A percentile compares a stretch with the other conserved stretches of the same genome.
Evolutionary conservation across 1,140 invertebrate genomes (phyloP).

Genomic region (Steinernema feltiae): DNA sequence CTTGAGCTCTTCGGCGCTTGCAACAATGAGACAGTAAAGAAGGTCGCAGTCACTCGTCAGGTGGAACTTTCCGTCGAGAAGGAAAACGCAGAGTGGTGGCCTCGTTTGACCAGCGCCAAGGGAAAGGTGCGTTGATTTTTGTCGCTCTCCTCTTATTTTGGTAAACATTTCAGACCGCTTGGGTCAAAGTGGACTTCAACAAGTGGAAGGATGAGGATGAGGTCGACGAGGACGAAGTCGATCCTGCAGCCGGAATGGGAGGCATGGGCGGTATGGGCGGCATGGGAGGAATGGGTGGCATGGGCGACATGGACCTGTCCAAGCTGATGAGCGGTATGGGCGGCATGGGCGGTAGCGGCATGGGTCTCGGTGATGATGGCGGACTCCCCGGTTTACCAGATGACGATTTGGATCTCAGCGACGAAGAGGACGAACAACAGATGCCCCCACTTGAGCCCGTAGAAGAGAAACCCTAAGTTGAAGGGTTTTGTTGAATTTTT

Average conservation of each 20-base stretch:
- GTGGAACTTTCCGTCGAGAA: constrained; percentile 46
- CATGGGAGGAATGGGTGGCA: not conserved
- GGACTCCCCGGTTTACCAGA: not conserved
- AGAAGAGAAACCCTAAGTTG: not conserved
- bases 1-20: constrained; percentile 39
- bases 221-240: not conserved
- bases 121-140: constrained; percentile 30
- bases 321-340: not conserved
- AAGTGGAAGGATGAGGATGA: constrained; percentile 3
- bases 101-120: constrained; percentile 35
- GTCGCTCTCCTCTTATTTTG: too few relatives aligned
- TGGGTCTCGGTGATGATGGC: not conserved
- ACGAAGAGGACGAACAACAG: not conserved
- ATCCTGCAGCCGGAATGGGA: not conserved
- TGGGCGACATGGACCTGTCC: too few relatives aligned
- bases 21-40: constrained; percentile 38
- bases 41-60: constrained; percentile 43
- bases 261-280: not conserved
- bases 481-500: not conserved
- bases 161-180: not conserved
- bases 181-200: constrained; percentile 7
- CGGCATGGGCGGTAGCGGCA: not conserved
- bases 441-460: not conserved
- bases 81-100: constrained; percentile 48
- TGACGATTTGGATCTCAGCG: not conserved